Evolutionary conservation across 2,888 invertebrate species (phyloP).

Genomic region (Morpho achilles): DNA sequence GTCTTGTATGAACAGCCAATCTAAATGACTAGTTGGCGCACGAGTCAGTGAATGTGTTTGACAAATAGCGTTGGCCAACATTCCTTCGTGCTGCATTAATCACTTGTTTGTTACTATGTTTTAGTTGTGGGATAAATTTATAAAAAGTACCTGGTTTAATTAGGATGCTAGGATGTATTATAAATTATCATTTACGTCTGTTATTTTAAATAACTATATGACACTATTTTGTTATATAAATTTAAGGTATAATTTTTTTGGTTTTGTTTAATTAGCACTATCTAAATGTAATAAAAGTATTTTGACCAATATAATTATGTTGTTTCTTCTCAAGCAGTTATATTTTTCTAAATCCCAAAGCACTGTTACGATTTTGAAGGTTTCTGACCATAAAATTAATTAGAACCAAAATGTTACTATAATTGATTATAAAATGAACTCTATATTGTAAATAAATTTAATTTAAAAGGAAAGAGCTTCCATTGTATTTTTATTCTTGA

Average conservation of each 20-base stretch:
- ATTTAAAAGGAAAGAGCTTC: no score
- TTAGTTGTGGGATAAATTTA: constrained; percentile 64
- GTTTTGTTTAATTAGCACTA: constrained; percentile 43
- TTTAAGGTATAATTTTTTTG: constrained; percentile 64
- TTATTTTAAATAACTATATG: constrained; percentile 78
- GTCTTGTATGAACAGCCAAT: constrained; percentile 30
- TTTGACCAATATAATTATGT: constrained; percentile 16
- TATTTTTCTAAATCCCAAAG: no score
- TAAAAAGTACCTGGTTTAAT: constrained; percentile 79
- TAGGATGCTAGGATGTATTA: constrained; percentile 78
- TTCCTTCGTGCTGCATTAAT: constrained; percentile 76
- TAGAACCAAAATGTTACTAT: no score
- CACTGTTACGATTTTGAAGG: no score
- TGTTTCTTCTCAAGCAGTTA: not conserved
- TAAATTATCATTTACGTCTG: constrained; percentile 77
- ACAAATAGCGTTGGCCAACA: constrained; percentile 67
- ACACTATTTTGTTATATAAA: constrained; percentile 80
- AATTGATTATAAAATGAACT: no score
- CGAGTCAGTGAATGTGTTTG: constrained; percentile 33
- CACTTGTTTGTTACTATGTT: constrained; percentile 54
- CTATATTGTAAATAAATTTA: no score
- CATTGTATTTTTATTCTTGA: no score
- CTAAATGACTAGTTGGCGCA: constrained; percentile 36
- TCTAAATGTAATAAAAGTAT: constrained; percentile 22
- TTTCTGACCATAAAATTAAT: no score